Percentiles rank a stretch among this genome's conserved stretches.
phyloP scores from a whole-genome alignment of 2,113 vertebrate genomes.

The Fulica atra region DNA sequence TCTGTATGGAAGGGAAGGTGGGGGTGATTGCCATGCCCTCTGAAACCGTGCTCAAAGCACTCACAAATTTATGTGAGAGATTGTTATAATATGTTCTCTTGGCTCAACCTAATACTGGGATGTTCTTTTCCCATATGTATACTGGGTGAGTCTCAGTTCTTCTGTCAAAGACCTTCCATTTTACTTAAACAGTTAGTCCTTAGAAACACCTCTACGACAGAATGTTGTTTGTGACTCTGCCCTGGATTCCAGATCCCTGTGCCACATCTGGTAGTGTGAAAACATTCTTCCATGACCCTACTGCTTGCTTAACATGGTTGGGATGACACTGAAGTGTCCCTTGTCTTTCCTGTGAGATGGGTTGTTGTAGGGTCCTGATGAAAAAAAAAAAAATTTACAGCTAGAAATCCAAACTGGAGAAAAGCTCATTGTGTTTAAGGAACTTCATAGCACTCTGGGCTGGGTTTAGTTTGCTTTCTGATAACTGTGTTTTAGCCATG shows the following conservation, averaged over 20 bases:
- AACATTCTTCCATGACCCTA: accelerated
- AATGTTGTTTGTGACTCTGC: not conserved
- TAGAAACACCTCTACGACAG: not conserved
- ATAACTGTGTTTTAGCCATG: not conserved
- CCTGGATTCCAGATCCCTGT: not conserved
- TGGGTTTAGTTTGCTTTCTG: not conserved
- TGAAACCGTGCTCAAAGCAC: not conserved
- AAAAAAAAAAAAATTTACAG: not conserved
- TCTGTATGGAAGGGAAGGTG: not conserved
- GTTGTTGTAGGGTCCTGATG: not conserved
- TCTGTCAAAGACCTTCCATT: not conserved
- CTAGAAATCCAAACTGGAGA: not conserved
- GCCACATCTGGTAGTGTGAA: not conserved
- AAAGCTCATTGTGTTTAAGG: not conserved
- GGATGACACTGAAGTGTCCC: not conserved
- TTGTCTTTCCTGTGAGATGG: not conserved
- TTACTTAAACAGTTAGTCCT: not conserved
- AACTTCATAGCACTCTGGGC: not conserved
- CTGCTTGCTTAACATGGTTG: too few relatives aligned
- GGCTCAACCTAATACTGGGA: not conserved
- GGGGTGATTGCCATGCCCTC: not conserved
- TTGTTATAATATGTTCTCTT: not conserved
- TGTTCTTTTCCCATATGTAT: accelerated
- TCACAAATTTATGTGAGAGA: not conserved
- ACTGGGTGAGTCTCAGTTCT: not conserved